Conservation (phyloP, 2,797 vertebrate species). For the Lindbergichthys nudifrons region DNA sequence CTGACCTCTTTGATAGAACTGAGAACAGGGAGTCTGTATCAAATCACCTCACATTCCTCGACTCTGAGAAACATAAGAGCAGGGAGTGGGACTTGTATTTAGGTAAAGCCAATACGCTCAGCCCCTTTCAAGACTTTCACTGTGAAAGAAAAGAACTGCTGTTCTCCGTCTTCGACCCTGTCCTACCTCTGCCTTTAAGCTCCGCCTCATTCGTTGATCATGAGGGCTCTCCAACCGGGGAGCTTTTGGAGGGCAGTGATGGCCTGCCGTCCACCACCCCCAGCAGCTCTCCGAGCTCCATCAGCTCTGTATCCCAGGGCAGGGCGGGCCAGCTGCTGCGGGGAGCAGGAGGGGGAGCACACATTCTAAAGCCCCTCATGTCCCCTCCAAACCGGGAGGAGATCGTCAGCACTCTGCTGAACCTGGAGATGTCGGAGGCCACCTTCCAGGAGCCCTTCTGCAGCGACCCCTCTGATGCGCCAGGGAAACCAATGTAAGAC, state of each 20-base stretch:
- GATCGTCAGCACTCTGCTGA: slow-evolving; percentile 92
- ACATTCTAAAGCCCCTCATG: slow-evolving; percentile 97
- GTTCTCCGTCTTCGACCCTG: slow-evolving; percentile 83
- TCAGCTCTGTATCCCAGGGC: slow-evolving; percentile 92
- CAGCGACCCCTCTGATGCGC: slow-evolving; percentile 95
- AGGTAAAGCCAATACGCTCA: slow-evolving; percentile 87
- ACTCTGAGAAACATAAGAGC: slow-evolving; percentile 78
- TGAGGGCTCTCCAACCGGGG: slow-evolving; percentile 87
- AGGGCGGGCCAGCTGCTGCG: slow-evolving; percentile 89
- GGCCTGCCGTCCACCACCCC: slow-evolving; percentile 90
- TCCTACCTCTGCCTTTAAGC: slow-evolving; percentile 85
- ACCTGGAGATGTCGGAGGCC: slow-evolving; percentile 94
- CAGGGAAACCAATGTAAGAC: slow-evolving; percentile 93
- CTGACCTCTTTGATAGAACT: slow-evolving; percentile 90
- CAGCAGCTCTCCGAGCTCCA: slow-evolving; percentile 94
- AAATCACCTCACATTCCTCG: slow-evolving; percentile 78
- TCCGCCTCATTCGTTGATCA: slow-evolving; percentile 90
- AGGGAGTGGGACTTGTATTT: slow-evolving; percentile 80
- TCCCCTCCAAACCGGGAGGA: slow-evolving; percentile 97
- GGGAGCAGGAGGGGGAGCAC: slow-evolving; percentile 85
- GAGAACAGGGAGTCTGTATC: slow-evolving; percentile 82
- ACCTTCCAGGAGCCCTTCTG: slow-evolving; percentile 96
- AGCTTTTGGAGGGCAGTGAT: slow-evolving; percentile 87
- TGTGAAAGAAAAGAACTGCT: slow-evolving; percentile 87
- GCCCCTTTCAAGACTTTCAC: slow-evolving; percentile 93